phyloP scores from a whole-genome alignment of 2,888 invertebrate genomes.

The Deilephila elpenor region DNA sequence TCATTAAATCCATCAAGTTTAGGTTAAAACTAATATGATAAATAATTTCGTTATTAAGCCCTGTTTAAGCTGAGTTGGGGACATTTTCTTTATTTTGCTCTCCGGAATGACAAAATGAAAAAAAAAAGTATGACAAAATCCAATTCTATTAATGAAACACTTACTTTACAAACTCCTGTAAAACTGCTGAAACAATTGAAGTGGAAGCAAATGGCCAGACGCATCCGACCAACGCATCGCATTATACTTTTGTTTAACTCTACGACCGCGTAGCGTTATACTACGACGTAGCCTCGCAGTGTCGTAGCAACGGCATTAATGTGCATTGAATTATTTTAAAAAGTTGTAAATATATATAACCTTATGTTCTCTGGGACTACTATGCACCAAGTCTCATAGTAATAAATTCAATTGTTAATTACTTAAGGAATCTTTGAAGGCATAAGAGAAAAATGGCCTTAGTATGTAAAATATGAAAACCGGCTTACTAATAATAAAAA shows the following conservation, averaged over 20 bases:
- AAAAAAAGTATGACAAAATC: not conserved
- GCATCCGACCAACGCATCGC: not conserved
- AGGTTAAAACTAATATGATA: no score
- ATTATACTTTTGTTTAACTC: constrained; percentile 24
- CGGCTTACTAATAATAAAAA: no score
- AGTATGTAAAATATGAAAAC: no score
- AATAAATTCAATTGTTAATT: no score
- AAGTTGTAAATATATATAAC: not conserved
- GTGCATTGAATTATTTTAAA: not conserved
- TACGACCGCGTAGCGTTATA: constrained; percentile 22
- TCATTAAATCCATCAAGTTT: no score
- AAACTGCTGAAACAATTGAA: constrained; percentile 21
- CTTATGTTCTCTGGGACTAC: no score
- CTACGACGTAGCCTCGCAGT: constrained; percentile 25
- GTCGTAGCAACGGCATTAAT: not conserved
- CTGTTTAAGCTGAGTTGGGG: no score
- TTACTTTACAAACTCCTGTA: not conserved
- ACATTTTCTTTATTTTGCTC: not conserved
- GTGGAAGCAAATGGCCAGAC: constrained; percentile 26
- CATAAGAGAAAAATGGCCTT: no score
- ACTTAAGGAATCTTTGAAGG: no score
- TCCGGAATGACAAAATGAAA: no score
- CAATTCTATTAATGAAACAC: not conserved
- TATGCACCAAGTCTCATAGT: no score
- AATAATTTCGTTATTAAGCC: no score